These are phyloP conservation scores for Henicopernis longicauda DNA, from an alignment of 2,113 vertebrate genomes.

Conservation along the genomic window DNA sequence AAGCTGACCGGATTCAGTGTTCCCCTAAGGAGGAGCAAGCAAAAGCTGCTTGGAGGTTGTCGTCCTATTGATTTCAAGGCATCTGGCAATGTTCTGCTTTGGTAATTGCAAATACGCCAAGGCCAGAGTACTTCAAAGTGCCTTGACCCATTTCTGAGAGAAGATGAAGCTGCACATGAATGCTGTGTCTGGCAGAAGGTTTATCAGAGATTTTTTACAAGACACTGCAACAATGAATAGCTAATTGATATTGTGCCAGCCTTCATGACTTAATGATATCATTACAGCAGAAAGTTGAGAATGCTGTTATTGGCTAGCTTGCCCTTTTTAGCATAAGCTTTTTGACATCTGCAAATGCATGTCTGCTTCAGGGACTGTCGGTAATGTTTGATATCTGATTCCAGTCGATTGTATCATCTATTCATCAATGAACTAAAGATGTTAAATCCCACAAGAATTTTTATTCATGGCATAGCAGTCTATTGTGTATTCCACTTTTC, in stretches of 20 bases:
- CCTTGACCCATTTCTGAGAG: not conserved
- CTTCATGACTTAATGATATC: not conserved
- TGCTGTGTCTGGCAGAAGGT: not conserved
- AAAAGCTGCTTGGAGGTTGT: not conserved
- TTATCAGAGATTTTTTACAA: constrained; percentile 1
- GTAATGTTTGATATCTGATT: not conserved
- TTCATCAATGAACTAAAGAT: not conserved
- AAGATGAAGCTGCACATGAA: not conserved
- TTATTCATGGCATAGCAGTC: not conserved
- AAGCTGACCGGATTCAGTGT: not conserved
- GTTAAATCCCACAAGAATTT: not conserved
- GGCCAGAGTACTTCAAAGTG: not conserved
- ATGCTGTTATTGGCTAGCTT: not conserved
- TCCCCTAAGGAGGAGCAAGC: not conserved
- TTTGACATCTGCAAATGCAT: not conserved
- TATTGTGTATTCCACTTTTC: not conserved
- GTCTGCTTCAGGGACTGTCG: not conserved
- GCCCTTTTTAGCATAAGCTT: not conserved
- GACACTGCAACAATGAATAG: not conserved
- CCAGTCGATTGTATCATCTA: not conserved
- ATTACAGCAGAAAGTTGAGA: not conserved
- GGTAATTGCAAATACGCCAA: not conserved
- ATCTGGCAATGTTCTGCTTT: not conserved
- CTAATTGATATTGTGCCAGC: not conserved
- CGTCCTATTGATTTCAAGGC: not conserved